Base-by-base conservation (phyloP, 2,888 invertebrate species). In the Stenodema calcarata region DNA sequence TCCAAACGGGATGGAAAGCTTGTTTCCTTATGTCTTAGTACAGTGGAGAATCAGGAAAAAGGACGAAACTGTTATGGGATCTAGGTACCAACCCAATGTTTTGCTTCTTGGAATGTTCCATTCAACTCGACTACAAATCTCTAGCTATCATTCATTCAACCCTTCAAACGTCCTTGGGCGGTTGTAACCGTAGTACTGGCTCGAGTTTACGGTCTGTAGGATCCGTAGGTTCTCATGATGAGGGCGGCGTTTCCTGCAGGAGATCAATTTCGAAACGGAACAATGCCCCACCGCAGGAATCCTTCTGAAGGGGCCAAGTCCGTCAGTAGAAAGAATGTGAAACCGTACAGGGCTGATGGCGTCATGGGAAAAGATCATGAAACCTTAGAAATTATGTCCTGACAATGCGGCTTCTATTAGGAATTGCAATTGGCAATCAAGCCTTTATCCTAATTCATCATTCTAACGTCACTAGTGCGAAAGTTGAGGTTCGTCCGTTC, bases 311-410 rank as follows among this genome's bases (percentile, higher is more conserved):
- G 69, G 41, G 23, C 80, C 42, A 18, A 62, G 82, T 69, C 23
- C 14, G 62, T 14, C 27, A 11, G 41, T 78, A 23, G 23, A 78
- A 78, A 78, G 78, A 78, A 78, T 78, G 78, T 78, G 82, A 82
- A 82, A 82, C 82, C 82, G 35, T 62, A 82, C 69, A 18, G 44
- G 28, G 30, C 69, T 7, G 81, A 35, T 41, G 78, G 78, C 82
- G 82, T 82, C 82, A 82, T 82, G 82, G 82, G 82, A 82, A 82
- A 35, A 62, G 70, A 82, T 82, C 82, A 23, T 28, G 82, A 82
- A 82, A 82, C 82, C 82, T 70, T 82, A 82, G 78, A 78, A 23
- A 16, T 41, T 18, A n/a, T 16, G 35, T 35, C 30, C 73, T 18
- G 73, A 16, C 73, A 75, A 75, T 35, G n/a, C 30, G 73, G 73